Evolutionary conservation across 2,888 invertebrate genomes (phyloP).

Genomic region (Neuroscelio doddi): DNA sequence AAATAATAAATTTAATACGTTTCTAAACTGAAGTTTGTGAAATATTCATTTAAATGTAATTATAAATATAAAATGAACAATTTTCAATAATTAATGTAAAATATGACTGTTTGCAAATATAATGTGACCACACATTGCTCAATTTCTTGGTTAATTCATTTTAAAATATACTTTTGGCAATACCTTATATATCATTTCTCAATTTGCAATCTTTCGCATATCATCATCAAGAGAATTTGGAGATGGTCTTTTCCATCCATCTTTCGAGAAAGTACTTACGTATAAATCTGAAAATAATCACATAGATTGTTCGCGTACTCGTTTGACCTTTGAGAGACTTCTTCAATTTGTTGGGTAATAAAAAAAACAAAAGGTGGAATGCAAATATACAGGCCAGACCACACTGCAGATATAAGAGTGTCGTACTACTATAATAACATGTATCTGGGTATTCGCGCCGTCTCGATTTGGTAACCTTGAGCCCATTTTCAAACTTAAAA

Average conservation of each 20-base stretch:
- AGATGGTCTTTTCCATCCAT: constrained; percentile 17
- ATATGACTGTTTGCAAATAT: constrained; percentile 1
- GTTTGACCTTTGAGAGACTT: constrained; percentile 36
- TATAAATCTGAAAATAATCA: constrained; percentile 30
- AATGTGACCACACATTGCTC: not conserved
- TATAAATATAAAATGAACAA: constrained; percentile 1
- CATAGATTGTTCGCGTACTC: constrained; percentile 4
- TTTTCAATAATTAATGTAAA: constrained; percentile 8
- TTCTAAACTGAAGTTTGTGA: too few species aligned
- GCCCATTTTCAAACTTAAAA: constrained; percentile 55
- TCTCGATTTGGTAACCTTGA: constrained; percentile 66
- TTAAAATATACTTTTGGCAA: too few species aligned
- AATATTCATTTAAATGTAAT: too few species aligned
- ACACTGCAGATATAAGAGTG: constrained; percentile 12
- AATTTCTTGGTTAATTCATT: too few species aligned
- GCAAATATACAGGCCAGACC: constrained; percentile 10
- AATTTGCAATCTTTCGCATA: constrained; percentile 4
- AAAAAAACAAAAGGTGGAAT: constrained; percentile 32
- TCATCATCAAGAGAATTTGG: not conserved
- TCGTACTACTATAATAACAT: constrained; percentile 58
- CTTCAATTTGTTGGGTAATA: constrained; percentile 31
- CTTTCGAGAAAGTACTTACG: constrained; percentile 29
- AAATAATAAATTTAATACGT: too few species aligned
- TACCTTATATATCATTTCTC: constrained; percentile 21
- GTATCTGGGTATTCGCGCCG: constrained; percentile 66